Percentiles rank a stretch among this genome's conserved stretches.
Evolutionary conservation across 2,797 vertebrate species (phyloP).

Genomic region (Dicrostonyx torquatus): DNA sequence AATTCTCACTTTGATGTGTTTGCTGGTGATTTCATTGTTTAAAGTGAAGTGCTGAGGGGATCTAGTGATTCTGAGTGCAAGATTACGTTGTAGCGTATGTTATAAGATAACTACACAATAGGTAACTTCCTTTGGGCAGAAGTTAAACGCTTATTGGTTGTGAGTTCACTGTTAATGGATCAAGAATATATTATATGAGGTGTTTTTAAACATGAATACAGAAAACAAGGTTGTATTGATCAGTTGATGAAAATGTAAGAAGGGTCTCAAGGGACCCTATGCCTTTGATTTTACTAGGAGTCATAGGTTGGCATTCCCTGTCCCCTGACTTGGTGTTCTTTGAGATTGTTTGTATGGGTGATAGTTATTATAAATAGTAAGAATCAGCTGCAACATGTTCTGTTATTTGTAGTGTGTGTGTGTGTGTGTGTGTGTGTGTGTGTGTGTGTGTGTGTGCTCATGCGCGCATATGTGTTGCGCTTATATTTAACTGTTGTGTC

Average conservation of each 20-base stretch:
- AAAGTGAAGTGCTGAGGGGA: neutral
- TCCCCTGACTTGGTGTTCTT: neutral
- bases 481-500: neutral
- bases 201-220: constrained; percentile 7
- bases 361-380: neutral
- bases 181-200: neutral
- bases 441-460: neutral
- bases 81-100: neutral
- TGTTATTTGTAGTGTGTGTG: neutral
- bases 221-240: constrained; percentile 12
- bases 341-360: neutral
- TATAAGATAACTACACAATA: neutral
- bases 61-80: neutral
- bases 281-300: neutral
- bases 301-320: neutral
- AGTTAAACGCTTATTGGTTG: neutral
- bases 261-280: neutral
- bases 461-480: neutral
- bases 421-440: neutral
- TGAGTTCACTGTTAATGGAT: neutral
- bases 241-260: neutral
- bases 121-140: neutral
- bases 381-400: neutral
- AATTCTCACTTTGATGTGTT: constrained; percentile 19
- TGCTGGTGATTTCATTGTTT: constrained; percentile 9